Percentiles rank a stretch among this genome's conserved stretches.
Evolutionary conservation across 2,888 invertebrate species (phyloP).

Genomic region (Watsonalla cultraria): DNA sequence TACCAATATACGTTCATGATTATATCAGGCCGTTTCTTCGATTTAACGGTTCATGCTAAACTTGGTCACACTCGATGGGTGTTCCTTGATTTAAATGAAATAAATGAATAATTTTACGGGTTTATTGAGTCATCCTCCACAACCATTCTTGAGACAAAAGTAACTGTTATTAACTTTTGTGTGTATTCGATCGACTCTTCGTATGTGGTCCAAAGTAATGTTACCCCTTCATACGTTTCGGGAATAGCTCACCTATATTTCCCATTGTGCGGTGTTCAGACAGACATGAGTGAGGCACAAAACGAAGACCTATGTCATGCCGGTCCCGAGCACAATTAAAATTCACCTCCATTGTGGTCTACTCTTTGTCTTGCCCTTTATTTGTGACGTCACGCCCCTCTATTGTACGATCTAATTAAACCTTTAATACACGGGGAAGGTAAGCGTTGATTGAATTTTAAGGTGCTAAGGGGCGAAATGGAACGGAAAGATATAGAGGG

Average conservation of each 20-base stretch:
- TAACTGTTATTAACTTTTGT: too few species aligned
- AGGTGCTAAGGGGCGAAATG: slow-evolving; percentile 43
- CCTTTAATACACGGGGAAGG: slow-evolving; percentile 39
- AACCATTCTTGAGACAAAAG: too few species aligned
- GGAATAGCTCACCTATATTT: neutral
- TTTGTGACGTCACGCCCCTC: slow-evolving; percentile 38
- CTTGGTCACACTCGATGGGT: neutral
- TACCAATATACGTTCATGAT: slow-evolving; percentile 16
- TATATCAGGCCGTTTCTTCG: neutral
- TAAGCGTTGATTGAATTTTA: slow-evolving; percentile 55
- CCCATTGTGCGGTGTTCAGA: slow-evolving; percentile 5
- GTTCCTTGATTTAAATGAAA: neutral
- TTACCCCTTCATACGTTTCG: neutral
- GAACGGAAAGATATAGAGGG: slow-evolving; percentile 16
- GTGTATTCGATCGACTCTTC: too few species aligned
- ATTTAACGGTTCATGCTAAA: neutral
- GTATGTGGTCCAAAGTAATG: neutral
- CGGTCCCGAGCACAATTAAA: slow-evolving; percentile 39
- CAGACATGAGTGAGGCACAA: slow-evolving; percentile 12
- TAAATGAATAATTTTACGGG: neutral
- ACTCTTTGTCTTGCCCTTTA: slow-evolving; percentile 40
- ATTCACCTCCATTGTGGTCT: slow-evolving; percentile 42
- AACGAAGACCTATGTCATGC: slow-evolving; percentile 29
- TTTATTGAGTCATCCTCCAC: neutral
- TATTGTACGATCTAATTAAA: slow-evolving; percentile 57